Evolutionary conservation across 2,113 vertebrate species (phyloP).

Genomic region (Neolamprologus toae): DNA sequence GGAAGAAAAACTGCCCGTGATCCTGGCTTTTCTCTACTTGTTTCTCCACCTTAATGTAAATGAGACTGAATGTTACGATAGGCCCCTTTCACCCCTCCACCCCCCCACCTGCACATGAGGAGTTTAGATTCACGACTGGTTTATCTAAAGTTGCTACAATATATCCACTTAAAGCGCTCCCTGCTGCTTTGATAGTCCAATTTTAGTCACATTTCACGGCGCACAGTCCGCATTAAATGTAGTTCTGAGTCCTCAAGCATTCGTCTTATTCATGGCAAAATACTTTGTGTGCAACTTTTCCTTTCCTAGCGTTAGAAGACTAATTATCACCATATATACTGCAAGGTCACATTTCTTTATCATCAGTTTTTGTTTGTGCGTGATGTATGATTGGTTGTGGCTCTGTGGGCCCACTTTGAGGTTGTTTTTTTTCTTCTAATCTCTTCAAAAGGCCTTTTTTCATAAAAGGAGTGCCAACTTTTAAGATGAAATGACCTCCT

Average conservation of each 20-base stretch:
- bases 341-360: neutral
- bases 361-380: neutral
- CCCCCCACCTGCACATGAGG: neutral
- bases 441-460: neutral
- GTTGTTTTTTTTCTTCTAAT: neutral
- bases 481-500: constrained; percentile 6
- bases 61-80: neutral
- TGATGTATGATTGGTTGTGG: neutral
- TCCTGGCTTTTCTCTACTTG: neutral
- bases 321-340: neutral
- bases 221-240: neutral
- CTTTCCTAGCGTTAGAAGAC: neutral
- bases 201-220: neutral
- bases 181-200: neutral
- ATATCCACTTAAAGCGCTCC: neutral
- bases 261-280: neutral
- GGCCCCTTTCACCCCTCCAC: neutral
- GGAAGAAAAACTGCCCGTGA: neutral
- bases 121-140: neutral
- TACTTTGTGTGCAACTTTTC: neutral
- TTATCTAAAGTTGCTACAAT: neutral
- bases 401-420: neutral
- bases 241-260: neutral
- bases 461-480: neutral
- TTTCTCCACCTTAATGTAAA: neutral